Evolutionary conservation across 2,113 vertebrate species (phyloP).

Genomic region (Lophius piscatorius): DNA sequence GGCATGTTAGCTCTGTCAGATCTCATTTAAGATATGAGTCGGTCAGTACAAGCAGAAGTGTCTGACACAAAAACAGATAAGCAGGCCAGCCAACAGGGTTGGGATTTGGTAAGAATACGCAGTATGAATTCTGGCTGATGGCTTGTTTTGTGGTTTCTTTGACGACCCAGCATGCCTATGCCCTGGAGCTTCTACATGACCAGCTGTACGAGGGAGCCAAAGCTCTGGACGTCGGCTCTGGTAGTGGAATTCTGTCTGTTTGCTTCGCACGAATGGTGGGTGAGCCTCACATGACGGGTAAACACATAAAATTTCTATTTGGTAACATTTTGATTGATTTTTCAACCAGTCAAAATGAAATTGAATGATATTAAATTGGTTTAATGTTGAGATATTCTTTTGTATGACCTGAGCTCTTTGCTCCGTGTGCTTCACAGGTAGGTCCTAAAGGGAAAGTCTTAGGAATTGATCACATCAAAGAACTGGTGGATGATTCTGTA

Average conservation of each 20-base stretch:
- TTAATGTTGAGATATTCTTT: background rate
- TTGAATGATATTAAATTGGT: constrained; percentile 1
- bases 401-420: background rate
- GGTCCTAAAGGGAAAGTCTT: constrained; percentile 94
- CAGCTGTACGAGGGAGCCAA: constrained; percentile 96
- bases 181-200: constrained; percentile 95
- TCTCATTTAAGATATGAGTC: too few relatives aligned
- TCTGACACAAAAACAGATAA: background rate
- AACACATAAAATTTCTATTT: constrained; percentile 42
- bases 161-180: constrained; percentile 89
- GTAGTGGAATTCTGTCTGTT: constrained; percentile 95
- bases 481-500: constrained; percentile 96
- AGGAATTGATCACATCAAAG: constrained; percentile 99
- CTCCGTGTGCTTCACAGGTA: constrained; percentile 81
- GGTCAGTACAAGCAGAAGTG: too few relatives aligned
- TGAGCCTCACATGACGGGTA: constrained; percentile 77
- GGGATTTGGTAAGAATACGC: background rate
- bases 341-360: background rate
- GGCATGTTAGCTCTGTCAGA: background rate
- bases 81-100: background rate
- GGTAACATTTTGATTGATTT: constrained; percentile 8
- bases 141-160: constrained; percentile 17
- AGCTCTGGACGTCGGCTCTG: constrained; percentile 97
- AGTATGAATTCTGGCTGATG: constrained; percentile 1
- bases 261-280: constrained; percentile 99